Evolutionary conservation across 2,888 invertebrate genomes (phyloP), one percentile per base, ranked within the genome.

Genomic region (Charanyca ferruginea): DNA sequence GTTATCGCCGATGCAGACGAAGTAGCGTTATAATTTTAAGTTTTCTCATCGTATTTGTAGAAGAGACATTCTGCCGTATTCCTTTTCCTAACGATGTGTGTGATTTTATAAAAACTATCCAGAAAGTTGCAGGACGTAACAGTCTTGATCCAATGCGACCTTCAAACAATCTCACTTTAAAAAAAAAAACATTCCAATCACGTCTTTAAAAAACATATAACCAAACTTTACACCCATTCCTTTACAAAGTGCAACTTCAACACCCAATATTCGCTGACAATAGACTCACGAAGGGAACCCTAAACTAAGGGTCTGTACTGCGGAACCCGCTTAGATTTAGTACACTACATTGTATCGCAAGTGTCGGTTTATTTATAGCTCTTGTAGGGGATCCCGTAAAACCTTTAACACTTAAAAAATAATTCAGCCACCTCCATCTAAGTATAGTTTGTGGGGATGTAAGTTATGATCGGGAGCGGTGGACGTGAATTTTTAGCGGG

Each of bases 331-430:
- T 68, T 74, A 62, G 84, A 87, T 85, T 85, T 85, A 81, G 78
- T 84, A 68, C 72, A 77, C 74, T 79, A 62, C 77, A 80, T 79
- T 81, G 81, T 83, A 83, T 73, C 81, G 77, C 78, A 70, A 79
- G 62, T 62, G 79, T 66, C 80, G 73, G 65, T 82, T 87, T 90
- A 90, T 91, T 91, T 91, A 90, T 89, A 32, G 68, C 60, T 52
- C 38, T 58, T 73, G 74, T 79, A 71, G 83, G 84, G 87, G 84
- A 80, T 83, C 81, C 81, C 73, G 76, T 80, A 79, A 86, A 88
- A 88, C 89, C 89, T 89, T 90, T 89, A 88, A 89, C 90, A 91
- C 90, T 89, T 90, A 87, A 91, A 91, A 89, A 91, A 91, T 90
- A 89, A 91, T 90, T 90, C 87, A 87, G 69, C 73, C 59, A 66